phyloP scores from a whole-genome alignment of 2,888 invertebrate genomes.

The Eudemis profundana region DNA sequence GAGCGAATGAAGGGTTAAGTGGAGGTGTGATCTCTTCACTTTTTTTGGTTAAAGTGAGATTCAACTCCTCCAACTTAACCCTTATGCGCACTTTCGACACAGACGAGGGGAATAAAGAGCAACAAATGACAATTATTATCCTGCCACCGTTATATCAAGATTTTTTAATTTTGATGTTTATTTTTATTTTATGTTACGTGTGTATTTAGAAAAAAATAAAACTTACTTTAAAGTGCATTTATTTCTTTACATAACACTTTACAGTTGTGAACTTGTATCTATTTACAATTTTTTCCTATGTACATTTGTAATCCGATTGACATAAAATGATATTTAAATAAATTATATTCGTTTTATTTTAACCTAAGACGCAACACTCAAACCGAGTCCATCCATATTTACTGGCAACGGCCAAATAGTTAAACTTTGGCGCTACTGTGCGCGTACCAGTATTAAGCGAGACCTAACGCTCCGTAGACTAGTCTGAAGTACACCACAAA shows the following conservation, averaged over 20 bases:
- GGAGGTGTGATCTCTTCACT: slow-evolving; percentile 87
- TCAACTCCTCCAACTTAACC: slow-evolving; percentile 87
- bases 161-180: neutral
- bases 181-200: neutral
- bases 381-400: slow-evolving; percentile 27
- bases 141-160: neutral
- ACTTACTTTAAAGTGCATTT: neutral
- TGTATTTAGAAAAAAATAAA: neutral
- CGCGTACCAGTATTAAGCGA: slow-evolving; percentile 66
- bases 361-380: slow-evolving; percentile 12
- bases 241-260: neutral
- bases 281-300: neutral
- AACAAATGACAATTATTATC: neutral
- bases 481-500: slow-evolving; percentile 76
- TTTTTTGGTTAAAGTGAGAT: slow-evolving; percentile 85
- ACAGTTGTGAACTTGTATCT: neutral
- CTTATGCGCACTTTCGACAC: slow-evolving; percentile 69
- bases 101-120: slow-evolving; percentile 48
- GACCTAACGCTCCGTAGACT: slow-evolving; percentile 69
- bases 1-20: slow-evolving; percentile 80
- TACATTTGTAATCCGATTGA: neutral
- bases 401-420: slow-evolving; percentile 37
- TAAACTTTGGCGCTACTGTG: slow-evolving; percentile 65
- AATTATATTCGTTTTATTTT: slow-evolving; percentile 30
- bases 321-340: neutral